Evolutionary conservation across 2,113 vertebrate species (phyloP).

Genomic region (Xiphophorus hellerii): DNA sequence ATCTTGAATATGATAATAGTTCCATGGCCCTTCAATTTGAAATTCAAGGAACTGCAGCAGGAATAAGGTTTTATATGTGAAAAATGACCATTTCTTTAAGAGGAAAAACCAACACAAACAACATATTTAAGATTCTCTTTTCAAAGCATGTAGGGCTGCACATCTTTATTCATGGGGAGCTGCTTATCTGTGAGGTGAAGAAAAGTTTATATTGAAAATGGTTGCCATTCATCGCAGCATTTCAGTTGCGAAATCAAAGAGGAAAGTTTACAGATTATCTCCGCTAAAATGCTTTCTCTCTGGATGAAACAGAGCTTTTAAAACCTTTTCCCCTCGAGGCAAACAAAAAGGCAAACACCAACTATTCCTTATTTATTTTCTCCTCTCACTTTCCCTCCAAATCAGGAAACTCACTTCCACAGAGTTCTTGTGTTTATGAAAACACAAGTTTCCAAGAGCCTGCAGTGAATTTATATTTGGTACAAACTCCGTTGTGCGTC

Average conservation of each 20-base stretch:
- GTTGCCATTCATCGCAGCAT: slow-evolving; percentile 25
- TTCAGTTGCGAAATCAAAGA: slow-evolving; percentile 34
- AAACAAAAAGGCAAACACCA: slow-evolving; percentile 41
- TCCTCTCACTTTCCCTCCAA: slow-evolving; percentile 29
- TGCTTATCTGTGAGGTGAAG: slow-evolving; percentile 33
- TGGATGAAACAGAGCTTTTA: slow-evolving; percentile 46
- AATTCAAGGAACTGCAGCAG: slow-evolving; percentile 20
- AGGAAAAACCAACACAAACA: slow-evolving; percentile 22
- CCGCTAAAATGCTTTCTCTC: slow-evolving; percentile 48
- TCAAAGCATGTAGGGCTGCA: slow-evolving; percentile 15
- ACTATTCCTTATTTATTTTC: slow-evolving; percentile 47
- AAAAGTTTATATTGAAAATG: slow-evolving; percentile 31
- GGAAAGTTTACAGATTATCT: slow-evolving; percentile 51
- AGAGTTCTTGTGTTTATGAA: slow-evolving; percentile 61
- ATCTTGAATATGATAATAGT: slow-evolving; percentile 8
- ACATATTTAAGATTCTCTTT: slow-evolving; percentile 18
- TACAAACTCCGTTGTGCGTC: slow-evolving; percentile 44
- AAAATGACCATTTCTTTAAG: slow-evolving; percentile 31
- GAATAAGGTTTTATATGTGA: slow-evolving; percentile 2
- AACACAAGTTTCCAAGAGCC: slow-evolving; percentile 72
- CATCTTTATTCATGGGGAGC: slow-evolving; percentile 62
- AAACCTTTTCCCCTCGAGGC: slow-evolving; percentile 37
- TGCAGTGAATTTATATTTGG: slow-evolving; percentile 73
- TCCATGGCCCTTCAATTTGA: slow-evolving; percentile 22
- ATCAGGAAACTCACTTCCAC: slow-evolving; percentile 62